Percentiles rank a stretch among this genome's conserved stretches.
These are phyloP conservation scores for Centropristis striata DNA, from an alignment of 2,113 vertebrate species.

Conservation along the genomic window DNA sequence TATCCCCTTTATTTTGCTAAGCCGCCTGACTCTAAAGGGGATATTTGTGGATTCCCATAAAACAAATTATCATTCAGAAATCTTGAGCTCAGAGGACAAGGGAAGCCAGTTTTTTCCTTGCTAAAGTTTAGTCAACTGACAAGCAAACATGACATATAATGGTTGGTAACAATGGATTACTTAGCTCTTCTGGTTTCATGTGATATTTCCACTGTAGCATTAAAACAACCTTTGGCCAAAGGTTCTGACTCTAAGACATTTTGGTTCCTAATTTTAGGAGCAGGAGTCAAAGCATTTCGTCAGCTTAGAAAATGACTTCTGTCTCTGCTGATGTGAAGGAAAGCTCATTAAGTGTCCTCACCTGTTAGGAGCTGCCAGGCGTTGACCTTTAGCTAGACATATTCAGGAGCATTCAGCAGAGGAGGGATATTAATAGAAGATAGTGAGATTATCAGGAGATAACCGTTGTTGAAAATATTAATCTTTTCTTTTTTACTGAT, in stretches of 20 bases:
- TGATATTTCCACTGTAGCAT: too few species aligned
- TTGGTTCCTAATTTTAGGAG: neutral
- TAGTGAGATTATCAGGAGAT: constrained; percentile 7
- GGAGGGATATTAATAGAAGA: neutral
- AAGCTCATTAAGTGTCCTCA: neutral
- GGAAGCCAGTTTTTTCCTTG: too few species aligned
- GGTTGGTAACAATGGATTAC: too few species aligned
- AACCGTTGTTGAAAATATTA: neutral
- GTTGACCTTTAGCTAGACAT: neutral
- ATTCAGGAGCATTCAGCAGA: neutral
- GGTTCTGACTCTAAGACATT: neutral
- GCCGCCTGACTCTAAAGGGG: too few species aligned
- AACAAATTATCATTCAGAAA: too few species aligned
- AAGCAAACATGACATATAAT: too few species aligned
- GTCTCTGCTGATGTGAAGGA: neutral
- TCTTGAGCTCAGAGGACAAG: too few species aligned
- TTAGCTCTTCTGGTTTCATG: too few species aligned
- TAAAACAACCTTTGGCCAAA: neutral
- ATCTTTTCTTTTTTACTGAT: neutral
- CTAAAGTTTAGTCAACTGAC: too few species aligned
- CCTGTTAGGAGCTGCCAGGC: neutral
- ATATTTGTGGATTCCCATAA: too few species aligned
- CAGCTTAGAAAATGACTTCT: neutral
- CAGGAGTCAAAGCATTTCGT: neutral
- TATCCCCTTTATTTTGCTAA: too few species aligned